Percentiles rank a stretch among this genome's conserved stretches.
phyloP scores from a whole-genome alignment of 2,888 invertebrate genomes.

The Rhingia rostrata region DNA sequence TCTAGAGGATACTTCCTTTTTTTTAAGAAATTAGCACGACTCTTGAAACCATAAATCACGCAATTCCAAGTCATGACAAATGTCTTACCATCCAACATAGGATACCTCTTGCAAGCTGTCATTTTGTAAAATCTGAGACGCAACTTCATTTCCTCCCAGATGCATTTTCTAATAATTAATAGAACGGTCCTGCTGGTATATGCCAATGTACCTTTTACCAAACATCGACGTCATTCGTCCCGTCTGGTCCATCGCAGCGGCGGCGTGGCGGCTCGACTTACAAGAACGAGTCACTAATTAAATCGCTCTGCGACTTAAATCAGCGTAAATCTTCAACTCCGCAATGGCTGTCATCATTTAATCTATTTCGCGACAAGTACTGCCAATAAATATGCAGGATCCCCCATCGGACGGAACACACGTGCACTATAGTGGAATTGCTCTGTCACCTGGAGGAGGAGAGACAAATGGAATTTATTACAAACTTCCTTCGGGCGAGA shows the following conservation, averaged over 20 bases:
- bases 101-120: conserved; percentile 7
- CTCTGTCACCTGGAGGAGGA: conserved; percentile 8
- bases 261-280: neutral
- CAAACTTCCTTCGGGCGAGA: conserved; percentile 8
- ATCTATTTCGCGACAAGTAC: conserved; percentile 38
- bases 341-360: conserved; percentile 39
- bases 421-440: neutral
- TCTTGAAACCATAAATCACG: neutral
- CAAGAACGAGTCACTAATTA: conserved; percentile 12
- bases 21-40: neutral
- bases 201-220: neutral
- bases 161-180: neutral
- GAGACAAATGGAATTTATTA: conserved; percentile 38
- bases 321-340: conserved; percentile 26
- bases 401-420: conserved; percentile 1
- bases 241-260: no score
- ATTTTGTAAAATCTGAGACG: neutral
- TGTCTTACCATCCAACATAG: neutral
- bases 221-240: neutral
- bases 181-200: neutral
- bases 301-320: conserved; percentile 16
- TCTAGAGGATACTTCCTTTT: no score
- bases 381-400: conserved; percentile 55
- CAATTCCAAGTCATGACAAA: neutral
- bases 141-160: conserved; percentile 1